These are phyloP conservation scores for Helicoverpa assulta DNA, from an alignment of 2,888 invertebrate species.

Conservation along the genomic window DNA sequence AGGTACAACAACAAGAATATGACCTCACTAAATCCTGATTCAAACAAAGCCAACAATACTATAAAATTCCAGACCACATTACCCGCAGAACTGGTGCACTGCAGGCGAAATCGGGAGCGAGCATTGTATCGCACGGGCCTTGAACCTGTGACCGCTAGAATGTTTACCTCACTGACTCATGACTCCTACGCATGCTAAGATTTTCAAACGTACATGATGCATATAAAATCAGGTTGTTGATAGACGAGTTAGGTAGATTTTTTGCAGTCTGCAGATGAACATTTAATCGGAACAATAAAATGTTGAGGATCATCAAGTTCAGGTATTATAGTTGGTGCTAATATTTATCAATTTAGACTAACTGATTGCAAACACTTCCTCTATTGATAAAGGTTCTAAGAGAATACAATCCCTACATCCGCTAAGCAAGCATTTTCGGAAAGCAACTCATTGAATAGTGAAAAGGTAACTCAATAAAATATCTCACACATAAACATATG, in stretches of 20 bases:
- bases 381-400: not conserved
- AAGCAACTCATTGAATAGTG: no score
- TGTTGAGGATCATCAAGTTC: not conserved
- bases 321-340: not conserved
- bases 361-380: no score
- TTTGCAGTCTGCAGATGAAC: not conserved
- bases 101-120: slow-evolving; percentile 39
- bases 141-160: slow-evolving; percentile 69
- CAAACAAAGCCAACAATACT: not conserved
- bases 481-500: slow-evolving; percentile 4
- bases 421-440: not conserved
- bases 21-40: not conserved
- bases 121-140: slow-evolving; percentile 55
- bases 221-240: slow-evolving; percentile 34
- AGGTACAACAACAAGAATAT: not conserved
- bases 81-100: slow-evolving; percentile 55
- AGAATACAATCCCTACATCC: not conserved
- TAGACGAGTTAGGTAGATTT: not conserved
- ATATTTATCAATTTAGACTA: no score
- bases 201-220: slow-evolving; percentile 36
- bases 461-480: not conserved
- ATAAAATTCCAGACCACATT: not conserved
- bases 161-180: slow-evolving; percentile 67
- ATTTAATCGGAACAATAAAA: not conserved
- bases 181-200: slow-evolving; percentile 43